Evolutionary conservation across 1,140 invertebrate species (phyloP), one percentile per base, ranked within the genome.

Genomic region (Drosophila rhopaloa): DNA sequence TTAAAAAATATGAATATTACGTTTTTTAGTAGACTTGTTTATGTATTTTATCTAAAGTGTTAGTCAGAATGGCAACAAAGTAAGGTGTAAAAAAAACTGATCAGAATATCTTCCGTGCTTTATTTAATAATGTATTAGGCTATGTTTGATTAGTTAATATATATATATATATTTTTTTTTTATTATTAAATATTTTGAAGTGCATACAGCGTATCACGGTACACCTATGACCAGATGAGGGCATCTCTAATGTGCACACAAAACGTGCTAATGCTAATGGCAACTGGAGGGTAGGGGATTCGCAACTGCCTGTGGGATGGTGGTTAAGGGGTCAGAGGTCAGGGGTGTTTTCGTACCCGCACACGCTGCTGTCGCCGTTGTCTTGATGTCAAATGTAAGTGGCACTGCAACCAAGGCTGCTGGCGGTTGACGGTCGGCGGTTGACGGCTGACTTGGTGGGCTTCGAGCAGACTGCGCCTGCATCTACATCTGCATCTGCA

Each of bases 221-320:
- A 46, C 44, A 67, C 62, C 62, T 70, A 73, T 75, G 59, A 48
- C 70, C 54, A 75, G 56, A 81, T 79, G 76, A 68, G 63, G 75
- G 80, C 80, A 70, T 63, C 50, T 70, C 62, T 76, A 76, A 76
- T 70, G 75, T 44, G 75, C 63, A 70, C 75, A 77, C 73, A 76
- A 76, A 77, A 77, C 73, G 74, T 76, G 72, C 72, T 76, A 68
- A 76, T 76, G 74, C 72, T 76, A 54, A 66, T 76, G 72, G 67
- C 19, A 59, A 51, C 10, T 27, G 13, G 4, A 24, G 72, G 72
- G 41, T 37, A 51, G 58, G 40, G 61, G 40, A 43, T 51, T 48
- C 27, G 37, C 63, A 9, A 35, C 46, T 44, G 10, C 8, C 27
- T 13, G 29, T 11, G 55, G 11, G 4, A 51, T 66, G 43, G 72